A percentile compares a stretch with the other conserved stretches of the same genome.
These are phyloP conservation scores for Sisor rabdophorus DNA, from an alignment of 2,113 vertebrate species.

Conservation along the genomic window DNA sequence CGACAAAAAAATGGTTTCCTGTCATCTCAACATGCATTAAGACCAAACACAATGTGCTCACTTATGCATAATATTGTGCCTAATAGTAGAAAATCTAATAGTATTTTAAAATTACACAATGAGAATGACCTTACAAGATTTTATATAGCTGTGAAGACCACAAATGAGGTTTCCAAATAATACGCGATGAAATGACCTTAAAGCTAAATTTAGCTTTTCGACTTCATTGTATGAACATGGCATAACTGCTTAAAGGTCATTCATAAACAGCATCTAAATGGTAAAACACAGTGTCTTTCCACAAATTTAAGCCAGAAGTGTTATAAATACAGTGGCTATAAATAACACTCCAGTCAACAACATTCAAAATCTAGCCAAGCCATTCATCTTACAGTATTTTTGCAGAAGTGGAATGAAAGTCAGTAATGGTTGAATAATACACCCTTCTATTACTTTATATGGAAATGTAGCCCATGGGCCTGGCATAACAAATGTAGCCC, in stretches of 20 bases:
- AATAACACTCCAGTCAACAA: slow-evolving; percentile 60
- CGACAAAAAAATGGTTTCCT: not conserved
- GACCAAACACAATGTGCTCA: not conserved
- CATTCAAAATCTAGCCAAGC: slow-evolving; percentile 59
- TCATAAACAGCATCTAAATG: slow-evolving; percentile 21
- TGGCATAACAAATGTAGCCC: slow-evolving; percentile 67
- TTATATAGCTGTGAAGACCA: not conserved
- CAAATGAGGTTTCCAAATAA: not conserved
- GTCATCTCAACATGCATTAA: not conserved
- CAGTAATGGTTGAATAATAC: slow-evolving; percentile 68
- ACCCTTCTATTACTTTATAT: slow-evolving; percentile 71
- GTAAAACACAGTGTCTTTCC: slow-evolving; percentile 22
- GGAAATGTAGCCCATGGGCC: slow-evolving; percentile 69
- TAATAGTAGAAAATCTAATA: not conserved
- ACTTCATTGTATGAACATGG: not conserved
- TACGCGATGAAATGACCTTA: slow-evolving; percentile 8
- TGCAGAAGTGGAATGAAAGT: slow-evolving; percentile 59
- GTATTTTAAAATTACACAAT: not conserved
- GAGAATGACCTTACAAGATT: not conserved
- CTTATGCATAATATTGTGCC: not conserved
- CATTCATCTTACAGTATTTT: slow-evolving; percentile 61
- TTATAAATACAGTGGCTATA: slow-evolving; percentile 57
- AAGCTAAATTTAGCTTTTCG: slow-evolving; percentile 9
- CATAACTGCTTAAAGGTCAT: slow-evolving; percentile 21
- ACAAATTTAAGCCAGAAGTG: slow-evolving; percentile 36